Base-by-base conservation (phyloP, 2,888 invertebrate genomes). In the Achlya flavicornis region DNA sequence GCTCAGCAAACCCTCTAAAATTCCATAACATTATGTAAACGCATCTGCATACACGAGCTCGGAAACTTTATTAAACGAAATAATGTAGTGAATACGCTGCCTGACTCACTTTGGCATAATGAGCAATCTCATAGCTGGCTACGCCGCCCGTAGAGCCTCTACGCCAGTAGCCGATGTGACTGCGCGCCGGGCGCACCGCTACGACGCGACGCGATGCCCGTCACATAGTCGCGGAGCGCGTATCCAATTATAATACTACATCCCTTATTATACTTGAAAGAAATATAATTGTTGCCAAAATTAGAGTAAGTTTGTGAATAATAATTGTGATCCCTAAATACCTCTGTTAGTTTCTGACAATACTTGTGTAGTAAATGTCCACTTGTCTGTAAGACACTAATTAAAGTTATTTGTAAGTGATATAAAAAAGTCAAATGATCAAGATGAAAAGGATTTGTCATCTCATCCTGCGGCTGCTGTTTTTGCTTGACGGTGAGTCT, bases 361-460 rank as follows among this genome's bases (percentile, higher is more conserved):
- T 58, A 61, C 58, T 63, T 57, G 53, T 53, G 58, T 58, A 38
- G 35, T 58, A 12, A 38, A 41, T 35, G 59, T 41, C 69, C 67
- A 66, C 41, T 63, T 32, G 67, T 64, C 63, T 63, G 63, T 72
- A 66, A 65, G 63, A 53, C 19, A n/a, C 64, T 73, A 60, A 64
- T 69, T 74, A 72, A 73, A 75, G 76, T 80, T 78, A 76, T 72
- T 67, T 58, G 57, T 70, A 76, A 53, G 53, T 53, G 53, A 53
- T 46, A 46, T n/a, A 16, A 53, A 53, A 53, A 53, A 48, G 2
- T 68, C 70, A 71, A 75, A 89, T 88, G 89, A 78, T 87, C 81
- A 88, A 87, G 85, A 91, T 92, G 90, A 88, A 84, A 87, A 86
- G 92, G 90, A 91, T 92, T 84, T 91, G 89, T 75, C 89, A 89